Evolutionary conservation across 2,888 invertebrate species (phyloP), one percentile per base, ranked within the genome.

Genomic region (Pycnomerus fuliginosus): DNA sequence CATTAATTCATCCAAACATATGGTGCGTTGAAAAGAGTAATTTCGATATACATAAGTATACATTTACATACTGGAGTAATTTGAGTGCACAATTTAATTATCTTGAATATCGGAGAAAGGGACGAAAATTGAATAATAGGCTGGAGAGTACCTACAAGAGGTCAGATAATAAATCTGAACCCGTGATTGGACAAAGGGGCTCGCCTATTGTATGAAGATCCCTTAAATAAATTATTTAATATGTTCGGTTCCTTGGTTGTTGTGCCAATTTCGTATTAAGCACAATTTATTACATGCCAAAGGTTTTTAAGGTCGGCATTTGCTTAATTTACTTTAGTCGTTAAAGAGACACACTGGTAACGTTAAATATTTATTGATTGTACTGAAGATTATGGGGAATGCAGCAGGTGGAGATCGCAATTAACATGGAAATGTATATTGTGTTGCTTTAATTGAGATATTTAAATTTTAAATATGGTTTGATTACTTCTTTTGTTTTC

Each of bases 401-500:
- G 60, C 56, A 58, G 62, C 66, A 66, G 66, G 66, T 66, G 66
- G 63, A 60, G 58, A 51, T 55, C 56, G 62, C 64, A 68, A 68
- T 69, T 66, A 68, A 67, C 67, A 68, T 67, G 65, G 66, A 68
- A 69, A 68, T 68, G 65, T 65, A 63, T 65, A 66, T 66, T 69
- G 65, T 68, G 67, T 65, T 62, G 65, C 65, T 63, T 67, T 68
- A 69, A 69, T 69, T 67, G 65, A 67, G 62, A 67, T 62, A 69
- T 69, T 69, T 68, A 68, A 69, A 68, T 62, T 69, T 68, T 68
- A 68, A 69, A 69, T 69, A 69, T 68, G 65, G 67, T 65, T 66
- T 67, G 67, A 67, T 68, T 68, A 64, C 66, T 68, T 67, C 66
- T 67, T 69, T 69, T 68, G 69, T 69, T 68, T 67, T 62, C 63